Evolutionary conservation across 1,140 invertebrate species (phyloP).

Genomic region (Spodoptera litura): DNA sequence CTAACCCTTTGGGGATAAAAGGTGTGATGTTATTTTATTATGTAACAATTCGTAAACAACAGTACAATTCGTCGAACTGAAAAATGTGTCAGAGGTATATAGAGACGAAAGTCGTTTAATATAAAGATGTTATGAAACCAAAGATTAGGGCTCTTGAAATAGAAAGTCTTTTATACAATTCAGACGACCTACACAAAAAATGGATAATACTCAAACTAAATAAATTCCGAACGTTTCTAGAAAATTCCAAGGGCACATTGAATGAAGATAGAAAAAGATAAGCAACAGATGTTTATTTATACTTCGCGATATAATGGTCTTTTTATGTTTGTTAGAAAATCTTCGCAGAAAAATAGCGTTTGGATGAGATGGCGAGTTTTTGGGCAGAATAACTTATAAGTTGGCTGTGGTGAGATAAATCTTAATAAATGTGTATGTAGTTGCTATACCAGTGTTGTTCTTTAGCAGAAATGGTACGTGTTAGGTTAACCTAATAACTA

Average conservation of each 20-base stretch:
- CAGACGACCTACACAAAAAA: not conserved
- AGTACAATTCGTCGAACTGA: not conserved
- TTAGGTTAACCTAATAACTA: no score
- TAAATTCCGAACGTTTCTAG: not conserved
- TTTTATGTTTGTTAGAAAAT: not conserved
- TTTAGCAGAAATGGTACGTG: no score
- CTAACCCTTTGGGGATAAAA: no score
- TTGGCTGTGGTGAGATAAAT: no score
- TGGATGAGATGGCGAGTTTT: not conserved
- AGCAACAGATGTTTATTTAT: not conserved
- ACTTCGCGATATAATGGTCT: not conserved
- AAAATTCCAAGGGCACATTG: not conserved
- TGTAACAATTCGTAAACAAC: no score
- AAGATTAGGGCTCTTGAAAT: constrained; percentile 1
- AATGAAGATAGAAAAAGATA: not conserved
- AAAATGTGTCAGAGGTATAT: not conserved
- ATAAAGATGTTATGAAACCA: not conserved
- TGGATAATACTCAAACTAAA: not conserved
- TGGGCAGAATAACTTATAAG: not conserved
- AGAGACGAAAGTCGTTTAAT: not conserved
- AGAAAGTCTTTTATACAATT: not conserved
- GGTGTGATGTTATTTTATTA: no score
- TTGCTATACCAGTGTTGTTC: no score
- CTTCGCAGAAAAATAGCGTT: not conserved
- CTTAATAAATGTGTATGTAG: no score